Evolutionary conservation across 2,797 vertebrate species (phyloP), one percentile per base, ranked within the genome.

Genomic region (Myripristis jacobus): DNA sequence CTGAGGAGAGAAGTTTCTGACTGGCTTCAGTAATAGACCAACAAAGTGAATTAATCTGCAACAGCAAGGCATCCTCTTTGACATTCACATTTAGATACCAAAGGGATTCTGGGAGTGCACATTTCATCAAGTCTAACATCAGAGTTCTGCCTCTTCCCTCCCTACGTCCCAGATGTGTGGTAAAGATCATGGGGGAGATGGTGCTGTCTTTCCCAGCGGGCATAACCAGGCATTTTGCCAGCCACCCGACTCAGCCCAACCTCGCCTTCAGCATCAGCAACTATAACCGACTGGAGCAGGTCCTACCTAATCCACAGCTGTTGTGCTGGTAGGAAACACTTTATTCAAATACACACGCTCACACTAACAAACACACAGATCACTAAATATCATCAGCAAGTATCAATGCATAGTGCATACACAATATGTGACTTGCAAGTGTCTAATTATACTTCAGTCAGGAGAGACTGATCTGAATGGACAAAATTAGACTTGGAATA

Each of bases 171-270:
- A 93, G 92, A 90, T 99, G 97, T 83, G 97, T 97, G 27, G 97
- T 99, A 82, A 99, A 98, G 94, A 96, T 99, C 87, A 97, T 95
- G 0, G 98, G 98, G 75, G 98, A 99, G 93, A 98, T 99, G 96
- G 97, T 99, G 74, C 87, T 99, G 87, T 99, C 98, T 0, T 99
- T 99, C 77, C 98, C 98, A 1, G 97, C 97, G 0, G 98, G 98
- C 70, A 99, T 99, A 89, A 99, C 98, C 77, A 95, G 97, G 70
- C 97, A 99, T 88, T 99, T 99, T 82, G 95, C 97, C 76, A 97
- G 94, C 89, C 97, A 98, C 82, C 96, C 96, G 0, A 85, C 93
- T 34, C 97, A 96, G 1, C 96, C 97, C 0, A 88, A 96, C 74
- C 95, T 99, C 86, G 97, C 95, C 67, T 99, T 99, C 79, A 96